phyloP scores from a whole-genome alignment of 1,140 invertebrate species.

The Pemphigus obesinymphae region DNA sequence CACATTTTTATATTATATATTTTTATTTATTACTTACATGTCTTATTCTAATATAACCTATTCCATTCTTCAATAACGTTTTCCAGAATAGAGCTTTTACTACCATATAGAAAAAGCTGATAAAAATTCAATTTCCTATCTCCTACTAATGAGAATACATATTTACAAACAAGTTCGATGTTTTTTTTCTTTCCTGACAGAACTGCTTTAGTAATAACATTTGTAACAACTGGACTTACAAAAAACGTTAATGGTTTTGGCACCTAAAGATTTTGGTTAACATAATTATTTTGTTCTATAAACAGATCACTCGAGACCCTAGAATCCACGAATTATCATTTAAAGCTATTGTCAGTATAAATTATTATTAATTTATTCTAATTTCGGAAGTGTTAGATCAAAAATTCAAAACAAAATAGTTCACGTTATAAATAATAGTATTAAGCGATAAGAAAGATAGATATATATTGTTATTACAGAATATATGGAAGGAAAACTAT shows the following conservation, averaged over 20 bases:
- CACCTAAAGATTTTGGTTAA: too few species aligned
- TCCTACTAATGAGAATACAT: slow-evolving; percentile 24
- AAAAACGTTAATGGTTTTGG: background rate
- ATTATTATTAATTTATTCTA: too few species aligned
- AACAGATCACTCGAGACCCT: background rate
- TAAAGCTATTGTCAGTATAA: background rate
- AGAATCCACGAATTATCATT: background rate
- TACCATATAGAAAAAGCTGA: background rate
- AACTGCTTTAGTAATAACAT: background rate
- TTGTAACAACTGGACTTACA: background rate
- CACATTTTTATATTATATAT: too few species aligned
- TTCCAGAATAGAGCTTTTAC: background rate
- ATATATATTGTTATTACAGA: too few species aligned
- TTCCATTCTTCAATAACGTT: background rate
- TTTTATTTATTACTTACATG: too few species aligned
- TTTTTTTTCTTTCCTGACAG: background rate
- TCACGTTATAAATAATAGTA: background rate
- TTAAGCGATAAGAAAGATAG: too few species aligned
- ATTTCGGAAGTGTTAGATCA: too few species aligned
- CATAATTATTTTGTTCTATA: background rate
- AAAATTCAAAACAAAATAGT: background rate
- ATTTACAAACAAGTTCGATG: background rate
- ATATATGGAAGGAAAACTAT: too few species aligned
- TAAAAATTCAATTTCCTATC: slow-evolving; percentile 8
- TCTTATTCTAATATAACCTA: too few species aligned